Conservation (phyloP, 2,888 invertebrate species). For the Lycia hirtaria region DNA sequence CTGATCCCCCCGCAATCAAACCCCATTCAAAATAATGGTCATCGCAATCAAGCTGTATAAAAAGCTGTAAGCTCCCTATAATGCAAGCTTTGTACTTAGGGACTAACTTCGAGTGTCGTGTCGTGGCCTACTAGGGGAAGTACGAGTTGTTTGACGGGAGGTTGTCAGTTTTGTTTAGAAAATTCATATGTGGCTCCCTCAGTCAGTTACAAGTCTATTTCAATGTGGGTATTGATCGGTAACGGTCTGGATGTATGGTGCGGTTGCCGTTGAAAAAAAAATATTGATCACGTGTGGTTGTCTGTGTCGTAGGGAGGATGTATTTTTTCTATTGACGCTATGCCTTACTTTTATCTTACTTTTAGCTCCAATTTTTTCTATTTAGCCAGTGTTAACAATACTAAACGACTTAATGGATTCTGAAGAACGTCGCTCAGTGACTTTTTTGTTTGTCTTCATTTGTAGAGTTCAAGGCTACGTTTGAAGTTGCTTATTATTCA, state of each 20-base stretch:
- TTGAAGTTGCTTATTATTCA: too few species aligned
- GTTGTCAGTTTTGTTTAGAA: background rate
- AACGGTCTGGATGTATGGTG: conserved; percentile 12
- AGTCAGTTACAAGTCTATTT: background rate
- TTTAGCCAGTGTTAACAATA: too few species aligned
- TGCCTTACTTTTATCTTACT: too few species aligned
- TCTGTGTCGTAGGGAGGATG: background rate
- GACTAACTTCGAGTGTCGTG: background rate
- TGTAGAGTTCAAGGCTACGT: too few species aligned
- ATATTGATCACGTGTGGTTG: conserved; percentile 2
- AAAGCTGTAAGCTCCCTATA: background rate
- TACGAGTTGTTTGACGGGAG: background rate
- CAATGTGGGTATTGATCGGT: conserved; percentile 6
- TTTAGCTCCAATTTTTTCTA: too few species aligned
- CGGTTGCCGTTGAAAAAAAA: conserved; percentile 5
- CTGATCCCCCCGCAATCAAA: background rate
- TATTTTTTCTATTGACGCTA: background rate
- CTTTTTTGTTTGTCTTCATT: too few species aligned
- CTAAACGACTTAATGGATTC: too few species aligned
- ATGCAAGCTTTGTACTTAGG: background rate
- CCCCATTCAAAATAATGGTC: background rate
- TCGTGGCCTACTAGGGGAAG: background rate
- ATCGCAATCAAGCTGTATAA: background rate
- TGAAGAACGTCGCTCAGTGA: too few species aligned
- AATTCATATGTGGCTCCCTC: background rate